phyloP scores from a whole-genome alignment of 1,140 invertebrate genomes.

The Notospermus geniculatus region DNA sequence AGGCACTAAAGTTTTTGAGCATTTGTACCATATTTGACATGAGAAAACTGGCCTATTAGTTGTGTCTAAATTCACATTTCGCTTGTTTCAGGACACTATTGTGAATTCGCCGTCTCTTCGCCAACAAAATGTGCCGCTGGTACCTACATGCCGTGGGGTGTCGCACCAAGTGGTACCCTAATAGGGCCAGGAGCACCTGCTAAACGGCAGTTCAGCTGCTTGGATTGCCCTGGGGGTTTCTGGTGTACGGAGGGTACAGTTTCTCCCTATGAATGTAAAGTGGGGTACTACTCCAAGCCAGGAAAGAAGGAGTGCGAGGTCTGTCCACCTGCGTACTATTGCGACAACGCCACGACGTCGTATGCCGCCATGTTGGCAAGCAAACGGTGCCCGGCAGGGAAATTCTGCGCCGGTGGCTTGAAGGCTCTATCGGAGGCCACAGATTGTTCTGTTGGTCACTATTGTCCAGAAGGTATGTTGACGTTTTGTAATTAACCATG shows the following conservation, averaged over 20 bases:
- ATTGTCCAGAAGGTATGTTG: slow-evolving; percentile 45
- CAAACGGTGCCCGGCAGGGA: slow-evolving; percentile 44
- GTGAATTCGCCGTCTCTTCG: slow-evolving; percentile 41
- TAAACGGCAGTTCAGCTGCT: slow-evolving; percentile 43
- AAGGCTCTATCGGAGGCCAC: slow-evolving; percentile 30
- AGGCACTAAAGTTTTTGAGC: too few relatives aligned
- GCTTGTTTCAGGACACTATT: slow-evolving; percentile 41
- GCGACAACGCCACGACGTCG: slow-evolving; percentile 48
- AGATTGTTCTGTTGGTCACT: slow-evolving; percentile 39
- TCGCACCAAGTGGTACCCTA: slow-evolving; percentile 8
- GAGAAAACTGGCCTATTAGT: too few relatives aligned
- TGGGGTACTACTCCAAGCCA: slow-evolving; percentile 37
- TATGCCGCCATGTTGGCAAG: slow-evolving; percentile 41
- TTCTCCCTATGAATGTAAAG: slow-evolving; percentile 33
- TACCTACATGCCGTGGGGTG: slow-evolving; percentile 50
- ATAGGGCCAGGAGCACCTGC: slow-evolving; percentile 36
- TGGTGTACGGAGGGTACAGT: slow-evolving; percentile 38
- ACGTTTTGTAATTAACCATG: neutral
- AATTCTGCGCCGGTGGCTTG: slow-evolving; percentile 40
- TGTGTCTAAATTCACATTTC: neutral
- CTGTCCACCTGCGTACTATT: slow-evolving; percentile 50
- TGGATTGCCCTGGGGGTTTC: slow-evolving; percentile 43
- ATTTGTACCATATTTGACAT: too few relatives aligned
- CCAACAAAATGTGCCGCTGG: slow-evolving; percentile 35
- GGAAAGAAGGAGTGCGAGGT: slow-evolving; percentile 35